phyloP scores from a whole-genome alignment of 2,113 vertebrate species.

The Lutjanus erythropterus region DNA sequence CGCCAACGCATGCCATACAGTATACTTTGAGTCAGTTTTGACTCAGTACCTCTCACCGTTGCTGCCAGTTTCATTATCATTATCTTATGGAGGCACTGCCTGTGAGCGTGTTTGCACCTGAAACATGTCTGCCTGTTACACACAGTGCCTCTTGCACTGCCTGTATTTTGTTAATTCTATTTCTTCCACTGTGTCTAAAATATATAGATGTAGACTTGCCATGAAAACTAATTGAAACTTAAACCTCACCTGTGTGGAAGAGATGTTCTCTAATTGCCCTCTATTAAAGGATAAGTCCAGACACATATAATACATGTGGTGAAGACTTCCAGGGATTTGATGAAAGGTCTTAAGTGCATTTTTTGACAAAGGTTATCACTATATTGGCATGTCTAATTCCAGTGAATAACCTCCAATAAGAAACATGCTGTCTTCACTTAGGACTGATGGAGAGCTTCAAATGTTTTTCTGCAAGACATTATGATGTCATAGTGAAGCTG shows the following conservation, averaged over 20 bases:
- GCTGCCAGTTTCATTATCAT: not conserved
- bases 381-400: no score
- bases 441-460: no score
- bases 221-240: not conserved
- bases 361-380: no score
- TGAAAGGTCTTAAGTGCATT: no score
- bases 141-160: no score
- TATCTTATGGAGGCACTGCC: not conserved
- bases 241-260: not conserved
- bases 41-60: not conserved
- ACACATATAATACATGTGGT: no score
- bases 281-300: no score
- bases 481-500: no score
- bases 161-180: slow-evolving; percentile 1
- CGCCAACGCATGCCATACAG: not conserved
- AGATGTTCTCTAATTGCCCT: not conserved
- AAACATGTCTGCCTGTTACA: not conserved
- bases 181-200: not conserved
- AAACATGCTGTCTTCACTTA: no score
- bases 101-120: slow-evolving; percentile 6
- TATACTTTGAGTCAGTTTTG: not conserved
- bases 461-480: no score
- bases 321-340: no score
- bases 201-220: not conserved
- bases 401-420: no score